Evolutionary conservation across 2,888 invertebrate genomes (phyloP), one percentile per base, ranked within the genome.

Genomic region (Acanthosepion pharaonis): DNA sequence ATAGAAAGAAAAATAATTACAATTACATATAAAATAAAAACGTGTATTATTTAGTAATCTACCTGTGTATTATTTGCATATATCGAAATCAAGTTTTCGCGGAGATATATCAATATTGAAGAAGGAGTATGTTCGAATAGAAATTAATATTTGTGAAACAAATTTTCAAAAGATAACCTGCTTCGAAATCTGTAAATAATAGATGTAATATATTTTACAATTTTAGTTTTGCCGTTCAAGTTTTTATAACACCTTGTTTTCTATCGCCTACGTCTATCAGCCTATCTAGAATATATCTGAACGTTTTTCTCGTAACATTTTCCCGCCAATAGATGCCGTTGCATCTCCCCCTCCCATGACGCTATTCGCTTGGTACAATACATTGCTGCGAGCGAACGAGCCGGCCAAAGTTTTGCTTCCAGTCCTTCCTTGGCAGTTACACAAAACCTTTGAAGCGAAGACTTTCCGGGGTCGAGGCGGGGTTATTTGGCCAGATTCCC

Each of bases 371-470:
- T 5, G 78, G n/a, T 78, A 78, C 78, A 78, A 78, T 78, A 23
- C 11, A 78, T 5, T 4, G 78, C n/a, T 78, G n/a, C 78, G n/a
- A 78, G 78, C 78, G n/a, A 33, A 23, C 78, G 78, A n/a, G 78
- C 78, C n/a, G n/a, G 15, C n/a, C n/a, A n/a, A 78, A 78, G 78
- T 78, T 78, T 78, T 78, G 78, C 78, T 78, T 78, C 33, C 78
- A 78, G 78, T 78, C 78, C n/a, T 78, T 33, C 78, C n/a, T 78
- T 78, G 78, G 78, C 78, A 78, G n/a, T 78, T n/a, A 78, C 78
- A 78, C 78, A 78, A 78, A 78, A 78, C 78, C n/a, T 78, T 78
- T 78, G n/a, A n/a, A 78, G 78, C n/a, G n/a, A 78, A 78, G n/a
- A 78, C 78, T 78, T 78, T 78, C 78, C 78, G 78, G n/a, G 78